Conservation (phyloP, 2,888 invertebrate genomes). For the Chloroclysta siterata region DNA sequence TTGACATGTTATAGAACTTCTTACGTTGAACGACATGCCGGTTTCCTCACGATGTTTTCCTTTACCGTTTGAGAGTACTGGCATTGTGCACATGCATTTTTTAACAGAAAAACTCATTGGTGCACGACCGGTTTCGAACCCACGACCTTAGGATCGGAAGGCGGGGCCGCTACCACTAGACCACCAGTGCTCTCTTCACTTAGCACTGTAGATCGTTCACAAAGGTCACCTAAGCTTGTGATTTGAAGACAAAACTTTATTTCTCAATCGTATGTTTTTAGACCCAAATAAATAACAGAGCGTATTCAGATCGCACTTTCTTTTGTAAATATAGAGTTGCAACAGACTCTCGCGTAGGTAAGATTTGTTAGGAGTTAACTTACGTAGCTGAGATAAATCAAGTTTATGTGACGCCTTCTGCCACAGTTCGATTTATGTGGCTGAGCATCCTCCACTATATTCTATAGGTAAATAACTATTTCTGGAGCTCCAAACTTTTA, state of each 20-base stretch:
- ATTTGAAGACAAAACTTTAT: not conserved
- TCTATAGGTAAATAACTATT: constrained; percentile 53
- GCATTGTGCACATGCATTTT: too few relatives aligned
- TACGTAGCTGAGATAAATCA: constrained; percentile 79
- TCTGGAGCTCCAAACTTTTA: constrained; percentile 52
- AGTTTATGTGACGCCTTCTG: constrained; percentile 80
- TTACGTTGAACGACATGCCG: too few relatives aligned
- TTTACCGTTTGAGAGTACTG: too few relatives aligned
- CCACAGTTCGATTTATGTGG: constrained; percentile 76
- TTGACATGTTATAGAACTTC: too few relatives aligned
- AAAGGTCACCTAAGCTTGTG: not conserved
- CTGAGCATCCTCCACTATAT: constrained; percentile 68
- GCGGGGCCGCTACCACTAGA: too few relatives aligned
- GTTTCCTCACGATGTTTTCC: too few relatives aligned
- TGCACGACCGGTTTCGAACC: too few relatives aligned
- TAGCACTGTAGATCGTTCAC: too few relatives aligned
- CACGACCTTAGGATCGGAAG: too few relatives aligned
- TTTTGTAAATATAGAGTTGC: constrained; percentile 49
- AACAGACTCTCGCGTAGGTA: constrained; percentile 55
- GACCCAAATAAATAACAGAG: constrained; percentile 12
- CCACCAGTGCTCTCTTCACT: too few relatives aligned
- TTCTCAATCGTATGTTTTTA: not conserved
- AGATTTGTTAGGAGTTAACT: constrained; percentile 75
- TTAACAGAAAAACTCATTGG: too few relatives aligned
- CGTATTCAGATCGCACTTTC: constrained; percentile 33